Percentiles rank a stretch among this genome's conserved stretches.
phyloP scores from a whole-genome alignment of 1,140 invertebrate species.

The Drosophila auraria region DNA sequence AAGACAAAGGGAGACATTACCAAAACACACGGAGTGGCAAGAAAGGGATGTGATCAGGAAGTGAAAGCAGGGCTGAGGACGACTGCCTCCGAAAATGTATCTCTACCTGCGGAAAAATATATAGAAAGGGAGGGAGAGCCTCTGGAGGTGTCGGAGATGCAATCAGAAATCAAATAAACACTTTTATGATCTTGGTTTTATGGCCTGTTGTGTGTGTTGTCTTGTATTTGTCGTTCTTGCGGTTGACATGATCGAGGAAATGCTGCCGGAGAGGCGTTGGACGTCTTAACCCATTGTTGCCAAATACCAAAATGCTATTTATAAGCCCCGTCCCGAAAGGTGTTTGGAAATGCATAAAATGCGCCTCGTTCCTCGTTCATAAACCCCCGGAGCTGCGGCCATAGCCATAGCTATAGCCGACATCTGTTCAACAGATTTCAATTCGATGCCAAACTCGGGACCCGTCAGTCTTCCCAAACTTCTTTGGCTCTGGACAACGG shows the following conservation, averaged over 20 bases:
- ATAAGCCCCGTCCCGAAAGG: slow-evolving; percentile 44
- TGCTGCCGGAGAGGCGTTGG: neutral
- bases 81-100: slow-evolving; percentile 36
- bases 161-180: slow-evolving; percentile 77
- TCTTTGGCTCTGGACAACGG: slow-evolving; percentile 40
- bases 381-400: slow-evolving; percentile 47
- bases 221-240: slow-evolving; percentile 41
- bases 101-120: slow-evolving; percentile 56
- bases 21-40: slow-evolving; percentile 33
- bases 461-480: slow-evolving; percentile 17
- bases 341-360: slow-evolving; percentile 77
- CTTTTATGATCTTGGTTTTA: slow-evolving; percentile 66
- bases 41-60: slow-evolving; percentile 53
- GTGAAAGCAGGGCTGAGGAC: slow-evolving; percentile 35
- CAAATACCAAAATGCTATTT: slow-evolving; percentile 37
- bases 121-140: neutral
- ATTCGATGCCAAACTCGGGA: slow-evolving; percentile 43
- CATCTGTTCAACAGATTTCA: slow-evolving; percentile 84
- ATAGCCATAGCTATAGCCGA: slow-evolving; percentile 44
- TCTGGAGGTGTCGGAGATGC: slow-evolving; percentile 52
- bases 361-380: slow-evolving; percentile 29
- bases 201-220: slow-evolving; percentile 25
- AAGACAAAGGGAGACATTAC: slow-evolving; percentile 42
- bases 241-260: slow-evolving; percentile 49
- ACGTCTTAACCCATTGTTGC: slow-evolving; percentile 47